A percentile compares a stretch with the other conserved stretches of the same genome.
These are phyloP conservation scores for Miniopterus natalensis DNA, from an alignment of 2,113 vertebrate species.

Conservation along the genomic window DNA sequence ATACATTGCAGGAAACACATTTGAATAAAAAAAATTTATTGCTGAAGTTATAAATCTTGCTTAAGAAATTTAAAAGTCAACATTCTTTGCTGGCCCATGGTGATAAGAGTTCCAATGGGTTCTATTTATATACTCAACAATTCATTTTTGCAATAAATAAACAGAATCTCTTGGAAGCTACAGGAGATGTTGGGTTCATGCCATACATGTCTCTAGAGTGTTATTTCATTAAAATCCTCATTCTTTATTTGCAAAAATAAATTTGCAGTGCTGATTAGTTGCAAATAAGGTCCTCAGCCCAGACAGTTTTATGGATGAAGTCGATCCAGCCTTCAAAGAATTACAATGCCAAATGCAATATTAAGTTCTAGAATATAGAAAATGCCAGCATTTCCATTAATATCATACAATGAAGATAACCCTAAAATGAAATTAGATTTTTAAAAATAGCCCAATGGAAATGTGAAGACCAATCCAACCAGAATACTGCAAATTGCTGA, in stretches of 20 bases:
- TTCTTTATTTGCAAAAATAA: conserved; percentile 27
- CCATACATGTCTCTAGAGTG: neutral
- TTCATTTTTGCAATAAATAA: neutral
- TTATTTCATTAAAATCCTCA: conserved; percentile 9
- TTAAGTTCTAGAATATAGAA: conserved; percentile 1
- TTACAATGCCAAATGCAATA: neutral
- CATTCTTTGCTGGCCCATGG: neutral
- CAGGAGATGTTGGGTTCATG: neutral
- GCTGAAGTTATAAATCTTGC: conserved; percentile 15
- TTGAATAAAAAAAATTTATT: neutral
- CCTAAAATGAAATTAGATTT: neutral
- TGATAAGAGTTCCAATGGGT: neutral
- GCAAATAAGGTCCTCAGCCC: neutral
- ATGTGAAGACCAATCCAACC: neutral
- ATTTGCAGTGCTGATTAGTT: neutral
- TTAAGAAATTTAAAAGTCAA: neutral
- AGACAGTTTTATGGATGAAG: conserved; percentile 25
- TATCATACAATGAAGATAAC: neutral
- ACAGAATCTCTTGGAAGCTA: conserved; percentile 4
- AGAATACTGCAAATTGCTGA: neutral
- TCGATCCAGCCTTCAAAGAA: neutral
- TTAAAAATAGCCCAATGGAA: neutral
- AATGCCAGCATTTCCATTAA: neutral
- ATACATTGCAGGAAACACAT: neutral
- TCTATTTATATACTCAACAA: neutral